These are phyloP conservation scores for Kryptolebias marmoratus DNA, from an alignment of 2,113 vertebrate species.

Conservation along the genomic window DNA sequence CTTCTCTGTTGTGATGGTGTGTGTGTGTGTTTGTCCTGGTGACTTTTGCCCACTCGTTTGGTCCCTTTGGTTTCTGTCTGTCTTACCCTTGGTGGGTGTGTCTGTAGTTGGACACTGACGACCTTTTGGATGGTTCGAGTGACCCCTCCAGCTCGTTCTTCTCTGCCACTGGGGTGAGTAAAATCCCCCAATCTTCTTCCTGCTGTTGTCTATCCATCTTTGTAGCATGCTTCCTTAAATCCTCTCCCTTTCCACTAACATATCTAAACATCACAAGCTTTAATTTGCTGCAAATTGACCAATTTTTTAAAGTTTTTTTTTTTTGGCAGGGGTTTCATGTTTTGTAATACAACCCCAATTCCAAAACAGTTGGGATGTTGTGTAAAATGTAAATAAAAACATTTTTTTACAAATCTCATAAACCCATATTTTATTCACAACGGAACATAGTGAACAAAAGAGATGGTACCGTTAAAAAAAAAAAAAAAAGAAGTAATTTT, in stretches of 20 bases:
- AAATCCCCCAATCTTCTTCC: constrained; percentile 67
- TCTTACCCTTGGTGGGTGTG: constrained; percentile 75
- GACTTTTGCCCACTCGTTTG: constrained; percentile 71
- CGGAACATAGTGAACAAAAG: too few relatives aligned
- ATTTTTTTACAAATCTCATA: too few relatives aligned
- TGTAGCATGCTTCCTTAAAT: constrained; percentile 68
- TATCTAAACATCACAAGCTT: constrained; percentile 45
- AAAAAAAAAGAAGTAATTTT: too few relatives aligned
- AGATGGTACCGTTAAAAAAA: too few relatives aligned
- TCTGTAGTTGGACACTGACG: constrained; percentile 90
- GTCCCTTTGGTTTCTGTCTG: constrained; percentile 76
- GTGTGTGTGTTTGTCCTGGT: constrained; percentile 71
- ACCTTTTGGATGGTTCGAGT: constrained; percentile 92
- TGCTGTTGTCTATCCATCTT: constrained; percentile 63
- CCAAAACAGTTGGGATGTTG: too few relatives aligned
- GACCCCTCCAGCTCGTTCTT: constrained; percentile 92
- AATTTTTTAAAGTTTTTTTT: constrained; percentile 25
- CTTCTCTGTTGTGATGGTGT: constrained; percentile 66
- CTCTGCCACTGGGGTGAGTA: constrained; percentile 90
- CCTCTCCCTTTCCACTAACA: constrained; percentile 72
- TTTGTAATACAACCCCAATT: too few relatives aligned
- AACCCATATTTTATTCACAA: too few relatives aligned
- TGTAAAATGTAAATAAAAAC: too few relatives aligned
- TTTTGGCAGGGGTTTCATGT: constrained; percentile 4
- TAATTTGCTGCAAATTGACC: constrained; percentile 32